Percentiles rank a stretch among this genome's conserved stretches.
Conservation (phyloP, 2,888 invertebrate species). For the Leucania comma region DNA sequence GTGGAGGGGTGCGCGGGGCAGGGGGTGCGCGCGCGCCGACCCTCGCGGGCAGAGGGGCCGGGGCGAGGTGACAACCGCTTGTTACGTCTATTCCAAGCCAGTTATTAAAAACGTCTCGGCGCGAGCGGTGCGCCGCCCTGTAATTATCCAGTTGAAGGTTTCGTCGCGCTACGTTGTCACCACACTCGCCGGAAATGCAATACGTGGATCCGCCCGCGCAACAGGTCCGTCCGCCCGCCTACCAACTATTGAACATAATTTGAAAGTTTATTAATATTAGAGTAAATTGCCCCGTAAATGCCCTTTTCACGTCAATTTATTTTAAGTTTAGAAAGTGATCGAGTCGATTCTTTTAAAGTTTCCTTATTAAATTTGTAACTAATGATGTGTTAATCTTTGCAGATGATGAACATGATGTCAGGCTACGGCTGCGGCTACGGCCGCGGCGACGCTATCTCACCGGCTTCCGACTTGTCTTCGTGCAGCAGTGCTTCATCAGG, state of each 20-base stretch:
- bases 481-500: conserved; percentile 87
- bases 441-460: conserved; percentile 89
- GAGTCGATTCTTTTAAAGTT: not conserved
- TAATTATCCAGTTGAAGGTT: conserved; percentile 89
- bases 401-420: conserved; percentile 88
- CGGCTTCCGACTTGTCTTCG: conserved; percentile 84
- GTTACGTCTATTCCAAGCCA: conserved; percentile 90
- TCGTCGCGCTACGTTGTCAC: conserved; percentile 86
- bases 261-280: conserved; percentile 69
- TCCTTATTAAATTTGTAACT: conserved; percentile 22
- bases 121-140: conserved; percentile 90
- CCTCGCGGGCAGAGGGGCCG: conserved; percentile 78
- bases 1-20: conserved; percentile 68
- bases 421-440: conserved; percentile 85
- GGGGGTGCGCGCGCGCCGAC: conserved; percentile 80
- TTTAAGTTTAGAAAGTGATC: conserved; percentile 8
- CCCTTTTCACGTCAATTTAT: conserved; percentile 33
- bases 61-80: conserved; percentile 90
- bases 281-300: conserved; percentile 47
- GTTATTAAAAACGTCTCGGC: conserved; percentile 92
- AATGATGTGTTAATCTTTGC: conserved; percentile 67
- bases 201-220: conserved; percentile 89
- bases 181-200: conserved; percentile 88
- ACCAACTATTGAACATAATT: conserved; percentile 73
- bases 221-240: conserved; percentile 88